Percentiles rank a stretch among this genome's conserved stretches.
Evolutionary conservation across 2,113 vertebrate genomes (phyloP).

Genomic region (Bungarus multicinctus): DNA sequence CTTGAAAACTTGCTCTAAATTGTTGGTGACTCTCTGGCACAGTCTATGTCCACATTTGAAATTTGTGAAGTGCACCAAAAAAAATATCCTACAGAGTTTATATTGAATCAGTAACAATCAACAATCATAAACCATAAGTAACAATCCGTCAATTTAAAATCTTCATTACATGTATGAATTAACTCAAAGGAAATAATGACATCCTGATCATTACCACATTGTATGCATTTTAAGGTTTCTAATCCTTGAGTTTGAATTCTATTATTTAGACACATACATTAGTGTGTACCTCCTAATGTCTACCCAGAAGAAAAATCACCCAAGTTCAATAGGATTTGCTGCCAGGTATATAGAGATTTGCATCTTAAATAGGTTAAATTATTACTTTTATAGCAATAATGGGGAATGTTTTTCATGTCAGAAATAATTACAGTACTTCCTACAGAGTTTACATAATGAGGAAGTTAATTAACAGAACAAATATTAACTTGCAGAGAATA

Average conservation of each 20-base stretch:
- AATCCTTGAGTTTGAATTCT: neutral
- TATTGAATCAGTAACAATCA: neutral
- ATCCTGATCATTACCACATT: neutral
- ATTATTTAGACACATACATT: neutral
- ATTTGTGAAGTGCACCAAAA: too few species aligned
- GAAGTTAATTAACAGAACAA: constrained; percentile 3
- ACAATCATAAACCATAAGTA: neutral
- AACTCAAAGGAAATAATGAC: neutral
- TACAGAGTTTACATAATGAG: constrained; percentile 11
- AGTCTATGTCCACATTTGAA: neutral
- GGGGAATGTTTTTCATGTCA: neutral
- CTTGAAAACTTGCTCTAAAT: neutral
- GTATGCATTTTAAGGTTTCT: neutral
- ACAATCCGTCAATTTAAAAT: neutral
- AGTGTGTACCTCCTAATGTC: neutral
- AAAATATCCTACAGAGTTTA: neutral
- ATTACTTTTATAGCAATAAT: constrained; percentile 1
- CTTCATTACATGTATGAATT: neutral
- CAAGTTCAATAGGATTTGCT: neutral
- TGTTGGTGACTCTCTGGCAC: neutral
- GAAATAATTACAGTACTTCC: neutral
- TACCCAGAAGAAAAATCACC: neutral
- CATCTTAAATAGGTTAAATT: neutral
- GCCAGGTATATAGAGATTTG: neutral
- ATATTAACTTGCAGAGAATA: neutral